These are phyloP conservation scores for Drosophila kanekoi DNA, from an alignment of 2,888 invertebrate genomes.

Conservation along the genomic window DNA sequence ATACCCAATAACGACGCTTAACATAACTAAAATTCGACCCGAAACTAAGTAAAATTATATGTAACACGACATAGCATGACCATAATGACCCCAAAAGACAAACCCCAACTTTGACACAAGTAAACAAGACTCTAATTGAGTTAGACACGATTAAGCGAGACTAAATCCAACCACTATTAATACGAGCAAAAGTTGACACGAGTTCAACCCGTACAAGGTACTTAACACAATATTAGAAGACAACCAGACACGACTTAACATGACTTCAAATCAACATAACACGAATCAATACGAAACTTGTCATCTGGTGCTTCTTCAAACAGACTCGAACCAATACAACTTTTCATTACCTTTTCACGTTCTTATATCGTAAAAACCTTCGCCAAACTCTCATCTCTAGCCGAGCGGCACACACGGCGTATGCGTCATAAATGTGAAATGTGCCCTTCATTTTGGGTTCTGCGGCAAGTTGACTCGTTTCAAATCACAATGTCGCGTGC, in stretches of 20 bases:
- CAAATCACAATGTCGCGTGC: slow-evolving; percentile 39
- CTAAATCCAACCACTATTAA: background rate
- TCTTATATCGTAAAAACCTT: background rate
- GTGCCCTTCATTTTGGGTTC: slow-evolving; percentile 1
- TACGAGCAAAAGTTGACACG: background rate
- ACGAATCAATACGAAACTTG: background rate
- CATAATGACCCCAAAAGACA: too few relatives aligned
- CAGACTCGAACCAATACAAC: background rate
- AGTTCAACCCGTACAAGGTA: background rate
- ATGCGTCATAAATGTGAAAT: slow-evolving; percentile 44
- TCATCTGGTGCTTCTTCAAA: too few relatives aligned
- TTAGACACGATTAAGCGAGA: background rate
- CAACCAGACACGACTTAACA: background rate
- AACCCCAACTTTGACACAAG: too few relatives aligned
- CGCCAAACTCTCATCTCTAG: background rate
- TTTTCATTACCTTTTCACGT: background rate
- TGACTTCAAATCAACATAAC: background rate
- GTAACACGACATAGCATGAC: too few relatives aligned
- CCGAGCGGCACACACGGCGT: slow-evolving; percentile 16
- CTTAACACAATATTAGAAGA: background rate
- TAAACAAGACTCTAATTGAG: background rate
- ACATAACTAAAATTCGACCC: too few relatives aligned
- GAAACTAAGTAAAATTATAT: too few relatives aligned
- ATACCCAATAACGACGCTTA: too few relatives aligned
- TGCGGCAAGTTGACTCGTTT: slow-evolving; percentile 13